These are phyloP conservation scores for Charaxes varanes DNA, from an alignment of 1,140 invertebrate species.

Conservation along the genomic window DNA sequence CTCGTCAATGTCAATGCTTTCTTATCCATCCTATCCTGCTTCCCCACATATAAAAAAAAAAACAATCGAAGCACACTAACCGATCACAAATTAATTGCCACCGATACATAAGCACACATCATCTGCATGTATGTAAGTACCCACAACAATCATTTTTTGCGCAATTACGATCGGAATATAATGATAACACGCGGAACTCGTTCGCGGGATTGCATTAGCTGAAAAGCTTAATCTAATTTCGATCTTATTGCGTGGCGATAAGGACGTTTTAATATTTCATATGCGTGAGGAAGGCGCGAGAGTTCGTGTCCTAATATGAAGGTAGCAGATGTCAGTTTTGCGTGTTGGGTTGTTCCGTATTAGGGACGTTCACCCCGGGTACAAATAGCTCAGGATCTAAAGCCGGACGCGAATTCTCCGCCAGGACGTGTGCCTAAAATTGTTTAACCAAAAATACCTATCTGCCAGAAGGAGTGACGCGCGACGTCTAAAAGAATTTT, in stretches of 20 bases:
- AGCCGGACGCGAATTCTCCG: too few relatives aligned
- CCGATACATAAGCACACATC: neutral
- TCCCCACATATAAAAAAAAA: too few relatives aligned
- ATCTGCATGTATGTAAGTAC: constrained; percentile 13
- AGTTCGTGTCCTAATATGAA: neutral
- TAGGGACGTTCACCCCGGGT: constrained; percentile 16
- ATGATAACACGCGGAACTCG: constrained; percentile 25
- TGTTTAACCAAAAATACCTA: too few relatives aligned
- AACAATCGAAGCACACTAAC: neutral
- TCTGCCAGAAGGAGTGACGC: too few relatives aligned
- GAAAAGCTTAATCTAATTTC: neutral
- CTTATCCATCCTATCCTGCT: too few relatives aligned
- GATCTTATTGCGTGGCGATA: constrained; percentile 4
- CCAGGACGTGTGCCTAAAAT: too few relatives aligned
- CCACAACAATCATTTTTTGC: constrained; percentile 23
- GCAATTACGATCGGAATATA: constrained; percentile 26
- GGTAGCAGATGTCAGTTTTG: constrained; percentile 12
- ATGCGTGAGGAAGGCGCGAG: neutral
- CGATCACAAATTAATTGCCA: constrained; percentile 1
- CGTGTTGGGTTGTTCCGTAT: neutral
- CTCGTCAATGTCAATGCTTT: too few relatives aligned
- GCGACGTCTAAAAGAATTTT: too few relatives aligned
- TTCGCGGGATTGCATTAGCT: constrained; percentile 14
- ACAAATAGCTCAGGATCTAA: constrained; percentile 24
- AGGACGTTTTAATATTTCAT: constrained; percentile 2